These are phyloP conservation scores for Acyrthosiphon pisum DNA, from an alignment of 1,140 invertebrate species.

Conservation along the genomic window DNA sequence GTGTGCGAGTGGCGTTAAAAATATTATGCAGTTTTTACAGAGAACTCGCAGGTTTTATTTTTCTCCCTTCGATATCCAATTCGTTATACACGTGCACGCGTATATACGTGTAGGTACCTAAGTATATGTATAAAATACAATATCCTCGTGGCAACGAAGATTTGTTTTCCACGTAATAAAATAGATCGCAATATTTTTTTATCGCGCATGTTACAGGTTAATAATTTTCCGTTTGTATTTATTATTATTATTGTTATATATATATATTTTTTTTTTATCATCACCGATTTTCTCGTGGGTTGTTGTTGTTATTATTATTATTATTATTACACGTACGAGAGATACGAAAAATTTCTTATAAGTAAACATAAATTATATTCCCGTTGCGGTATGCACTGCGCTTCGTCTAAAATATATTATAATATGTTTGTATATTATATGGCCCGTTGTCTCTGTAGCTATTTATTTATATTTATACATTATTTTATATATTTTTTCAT, in stretches of 20 bases:
- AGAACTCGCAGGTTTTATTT: not conserved
- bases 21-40: slow-evolving; percentile 1
- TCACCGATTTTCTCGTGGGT: not conserved
- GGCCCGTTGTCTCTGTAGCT: not conserved
- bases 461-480: not conserved
- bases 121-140: not conserved
- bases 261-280: not conserved
- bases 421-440: too few relatives aligned
- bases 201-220: not conserved
- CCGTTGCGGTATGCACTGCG: not conserved
- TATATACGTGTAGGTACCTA: not conserved
- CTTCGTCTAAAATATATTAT: not conserved
- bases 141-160: not conserved
- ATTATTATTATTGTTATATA: not conserved
- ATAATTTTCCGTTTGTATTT: not conserved
- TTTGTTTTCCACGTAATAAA: not conserved
- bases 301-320: slow-evolving; percentile 3
- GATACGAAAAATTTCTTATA: not conserved
- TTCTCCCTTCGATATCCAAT: not conserved
- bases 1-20: not conserved
- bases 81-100: not conserved
- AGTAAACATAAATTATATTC: slow-evolving; percentile 13
- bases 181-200: not conserved
- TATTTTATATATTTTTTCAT: not conserved
- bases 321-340: not conserved